phyloP scores from a whole-genome alignment of 2,888 invertebrate genomes.

The Nudaria mundana region DNA sequence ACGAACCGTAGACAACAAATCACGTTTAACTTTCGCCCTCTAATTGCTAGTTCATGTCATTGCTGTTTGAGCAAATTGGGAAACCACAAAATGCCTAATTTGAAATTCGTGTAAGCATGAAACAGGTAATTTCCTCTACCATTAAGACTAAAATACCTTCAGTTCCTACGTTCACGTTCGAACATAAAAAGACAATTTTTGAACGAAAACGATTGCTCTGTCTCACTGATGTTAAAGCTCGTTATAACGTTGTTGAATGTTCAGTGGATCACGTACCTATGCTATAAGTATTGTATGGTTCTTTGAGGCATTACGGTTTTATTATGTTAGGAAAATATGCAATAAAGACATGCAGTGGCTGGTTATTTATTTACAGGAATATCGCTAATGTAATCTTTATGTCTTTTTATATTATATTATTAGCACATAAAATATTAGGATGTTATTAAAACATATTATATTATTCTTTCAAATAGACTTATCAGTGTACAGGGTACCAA shows the following conservation, averaged over 20 bases:
- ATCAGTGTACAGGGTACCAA: too few relatives aligned
- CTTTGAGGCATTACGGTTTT: conserved; percentile 8
- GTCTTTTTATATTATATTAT: too few relatives aligned
- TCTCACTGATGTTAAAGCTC: conserved; percentile 29
- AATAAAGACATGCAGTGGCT: too few relatives aligned
- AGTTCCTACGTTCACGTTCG: conserved; percentile 35
- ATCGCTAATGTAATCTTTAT: too few relatives aligned
- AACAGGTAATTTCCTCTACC: conserved; percentile 57
- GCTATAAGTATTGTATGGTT: conserved; percentile 14
- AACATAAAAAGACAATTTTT: conserved; percentile 43
- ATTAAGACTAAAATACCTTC: conserved; percentile 43
- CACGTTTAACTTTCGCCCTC: too few relatives aligned
- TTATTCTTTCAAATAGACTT: too few relatives aligned
- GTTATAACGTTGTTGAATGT: conserved; percentile 25
- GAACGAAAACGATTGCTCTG: conserved; percentile 32
- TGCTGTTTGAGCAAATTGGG: neutral
- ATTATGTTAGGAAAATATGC: conserved; percentile 1
- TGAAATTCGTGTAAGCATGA: conserved; percentile 43
- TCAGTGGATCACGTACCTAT: conserved; percentile 37
- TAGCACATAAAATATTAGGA: too few relatives aligned
- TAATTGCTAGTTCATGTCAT: conserved; percentile 23
- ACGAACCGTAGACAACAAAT: too few relatives aligned
- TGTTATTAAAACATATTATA: too few relatives aligned
- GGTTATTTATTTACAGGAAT: too few relatives aligned
- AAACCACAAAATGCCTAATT: conserved; percentile 34